A percentile compares a stretch with the other conserved stretches of the same genome.
Conservation (phyloP, 2,888 invertebrate genomes). For the Leptinotarsa peninsularis region DNA sequence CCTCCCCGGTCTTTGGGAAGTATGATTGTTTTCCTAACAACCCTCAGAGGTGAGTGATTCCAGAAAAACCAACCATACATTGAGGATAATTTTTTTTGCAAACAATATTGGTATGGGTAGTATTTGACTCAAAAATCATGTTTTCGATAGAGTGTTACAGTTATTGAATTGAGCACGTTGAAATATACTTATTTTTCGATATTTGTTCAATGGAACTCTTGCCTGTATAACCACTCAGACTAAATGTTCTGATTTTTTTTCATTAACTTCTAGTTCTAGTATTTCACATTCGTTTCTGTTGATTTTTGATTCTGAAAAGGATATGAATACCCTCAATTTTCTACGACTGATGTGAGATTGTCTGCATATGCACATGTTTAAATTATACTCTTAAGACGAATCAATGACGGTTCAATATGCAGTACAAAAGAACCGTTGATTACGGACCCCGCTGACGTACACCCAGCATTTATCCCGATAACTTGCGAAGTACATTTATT, state of each 20-base stretch:
- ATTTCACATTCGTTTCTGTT: neutral
- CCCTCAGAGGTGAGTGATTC: conserved; percentile 7
- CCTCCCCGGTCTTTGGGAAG: conserved; percentile 1
- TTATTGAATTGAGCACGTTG: conserved; percentile 10
- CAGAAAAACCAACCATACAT: conserved; percentile 12
- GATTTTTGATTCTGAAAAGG: neutral
- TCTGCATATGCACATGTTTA: too few species aligned
- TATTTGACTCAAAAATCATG: conserved; percentile 19
- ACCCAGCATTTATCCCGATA: too few species aligned
- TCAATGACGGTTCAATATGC: too few species aligned
- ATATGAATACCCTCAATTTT: neutral
- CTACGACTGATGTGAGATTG: neutral
- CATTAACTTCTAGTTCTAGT: neutral
- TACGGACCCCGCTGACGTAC: too few species aligned
- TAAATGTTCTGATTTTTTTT: neutral
- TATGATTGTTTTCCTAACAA: conserved; percentile 2
- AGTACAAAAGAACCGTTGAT: too few species aligned
- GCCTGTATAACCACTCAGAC: neutral
- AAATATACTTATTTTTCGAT: conserved; percentile 4
- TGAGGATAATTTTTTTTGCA: conserved; percentile 14
- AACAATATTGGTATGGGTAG: conserved; percentile 11
- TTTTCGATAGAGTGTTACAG: conserved; percentile 10
- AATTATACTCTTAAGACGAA: too few species aligned
- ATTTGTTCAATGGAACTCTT: conserved; percentile 1
- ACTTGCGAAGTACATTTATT: too few species aligned